phyloP scores from a whole-genome alignment of 2,888 invertebrate species.

The Dascillus cervinus region DNA sequence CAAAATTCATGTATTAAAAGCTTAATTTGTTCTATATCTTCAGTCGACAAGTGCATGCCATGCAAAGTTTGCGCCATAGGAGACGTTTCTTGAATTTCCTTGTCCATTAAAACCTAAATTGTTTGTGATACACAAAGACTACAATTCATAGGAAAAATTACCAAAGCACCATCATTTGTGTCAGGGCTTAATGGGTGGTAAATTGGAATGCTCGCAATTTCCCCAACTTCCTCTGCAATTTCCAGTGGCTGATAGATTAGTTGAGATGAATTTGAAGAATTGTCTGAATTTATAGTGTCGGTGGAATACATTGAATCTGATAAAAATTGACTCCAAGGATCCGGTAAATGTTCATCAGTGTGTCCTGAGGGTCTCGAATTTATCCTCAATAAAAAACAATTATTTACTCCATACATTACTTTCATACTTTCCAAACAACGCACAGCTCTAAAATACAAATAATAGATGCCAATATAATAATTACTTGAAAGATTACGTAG shows the following conservation, averaged over 20 bases:
- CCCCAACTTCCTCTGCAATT: constrained; percentile 45
- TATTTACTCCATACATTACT: constrained; percentile 75
- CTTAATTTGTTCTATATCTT: constrained; percentile 79
- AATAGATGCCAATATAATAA: too few species aligned
- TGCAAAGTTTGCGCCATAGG: constrained; percentile 40
- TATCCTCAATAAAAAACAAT: constrained; percentile 83
- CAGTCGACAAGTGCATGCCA: constrained; percentile 67
- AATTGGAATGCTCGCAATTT: constrained; percentile 30
- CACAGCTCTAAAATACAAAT: constrained; percentile 60
- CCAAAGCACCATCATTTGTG: constrained; percentile 43
- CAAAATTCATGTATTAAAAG: constrained; percentile 83
- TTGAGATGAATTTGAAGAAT: constrained; percentile 26
- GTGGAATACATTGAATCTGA: constrained; percentile 39
- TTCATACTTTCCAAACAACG: constrained; percentile 77
- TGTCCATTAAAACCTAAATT: constrained; percentile 5
- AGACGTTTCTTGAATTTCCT: constrained; percentile 4
- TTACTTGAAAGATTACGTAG: too few species aligned
- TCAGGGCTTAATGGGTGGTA: constrained; percentile 72
- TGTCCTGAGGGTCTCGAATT: constrained; percentile 68
- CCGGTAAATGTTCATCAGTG: constrained; percentile 54
- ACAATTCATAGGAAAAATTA: constrained; percentile 11
- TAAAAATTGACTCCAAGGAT: constrained; percentile 81
- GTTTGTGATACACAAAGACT: background rate
- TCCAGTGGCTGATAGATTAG: constrained; percentile 35
- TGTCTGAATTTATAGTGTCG: constrained; percentile 23